Evolutionary conservation across 2,113 vertebrate genomes (phyloP).

Genomic region (Kobus ellipsiprymnus): DNA sequence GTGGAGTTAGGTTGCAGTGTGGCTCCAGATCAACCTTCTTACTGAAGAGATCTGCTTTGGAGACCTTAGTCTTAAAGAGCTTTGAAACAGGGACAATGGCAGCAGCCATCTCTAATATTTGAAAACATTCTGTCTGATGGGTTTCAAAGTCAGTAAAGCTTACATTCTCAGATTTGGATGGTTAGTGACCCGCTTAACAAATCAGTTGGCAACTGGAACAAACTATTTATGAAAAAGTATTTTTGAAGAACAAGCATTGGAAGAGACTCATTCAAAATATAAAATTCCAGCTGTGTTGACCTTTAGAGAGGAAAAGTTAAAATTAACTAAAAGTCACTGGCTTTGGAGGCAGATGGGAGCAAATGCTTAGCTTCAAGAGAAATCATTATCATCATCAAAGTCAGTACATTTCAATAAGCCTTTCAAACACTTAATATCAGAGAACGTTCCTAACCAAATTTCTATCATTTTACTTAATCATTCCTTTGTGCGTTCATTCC

Average conservation of each 20-base stretch:
- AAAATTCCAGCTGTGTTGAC: slow-evolving; percentile 28
- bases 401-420: neutral
- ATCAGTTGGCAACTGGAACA: slow-evolving; percentile 12
- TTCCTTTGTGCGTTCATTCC: neutral
- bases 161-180: slow-evolving; percentile 31
- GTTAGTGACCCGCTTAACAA: slow-evolving; percentile 48
- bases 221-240: slow-evolving; percentile 35
- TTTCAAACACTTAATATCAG: neutral
- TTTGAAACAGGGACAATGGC: slow-evolving; percentile 22
- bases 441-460: neutral
- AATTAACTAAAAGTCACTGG: slow-evolving; percentile 12
- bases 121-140: slow-evolving; percentile 31
- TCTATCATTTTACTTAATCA: neutral
- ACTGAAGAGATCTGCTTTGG: neutral
- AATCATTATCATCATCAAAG: neutral
- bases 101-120: neutral
- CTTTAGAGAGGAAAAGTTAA: neutral
- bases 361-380: neutral
- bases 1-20: neutral
- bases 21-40: slow-evolving; percentile 9
- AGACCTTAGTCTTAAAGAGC: neutral
- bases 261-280: slow-evolving; percentile 8
- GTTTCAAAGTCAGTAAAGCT: slow-evolving; percentile 44
- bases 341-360: neutral
- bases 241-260: slow-evolving; percentile 35